A percentile compares a stretch with the other conserved stretches of the same genome.
phyloP scores from a whole-genome alignment of 2,888 invertebrate genomes.

The Nomada fabriciana region DNA sequence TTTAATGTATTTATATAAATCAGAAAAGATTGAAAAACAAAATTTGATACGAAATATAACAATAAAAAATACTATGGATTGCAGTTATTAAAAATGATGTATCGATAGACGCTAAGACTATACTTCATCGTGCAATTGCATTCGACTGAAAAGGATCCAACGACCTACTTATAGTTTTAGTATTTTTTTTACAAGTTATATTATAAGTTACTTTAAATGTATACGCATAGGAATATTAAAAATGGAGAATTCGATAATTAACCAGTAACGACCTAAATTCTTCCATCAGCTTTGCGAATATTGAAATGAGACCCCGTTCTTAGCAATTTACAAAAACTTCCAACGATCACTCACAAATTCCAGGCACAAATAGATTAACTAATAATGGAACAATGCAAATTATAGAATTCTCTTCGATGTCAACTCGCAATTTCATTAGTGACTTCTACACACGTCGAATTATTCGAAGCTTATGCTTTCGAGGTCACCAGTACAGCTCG shows the following conservation, averaged over 20 bases:
- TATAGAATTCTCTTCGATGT: background rate
- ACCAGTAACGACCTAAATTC: background rate
- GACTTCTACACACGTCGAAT: background rate
- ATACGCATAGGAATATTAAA: background rate
- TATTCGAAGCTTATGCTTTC: background rate
- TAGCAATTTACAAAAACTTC: background rate
- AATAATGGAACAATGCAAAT: background rate
- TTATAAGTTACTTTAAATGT: slow-evolving; percentile 1
- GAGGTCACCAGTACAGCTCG: background rate
- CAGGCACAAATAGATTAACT: background rate
- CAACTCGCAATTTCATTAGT: background rate
- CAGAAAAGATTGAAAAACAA: no score
- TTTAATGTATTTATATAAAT: no score
- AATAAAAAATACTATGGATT: background rate
- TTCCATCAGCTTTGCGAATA: background rate
- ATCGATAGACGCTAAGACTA: background rate
- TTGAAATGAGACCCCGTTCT: background rate
- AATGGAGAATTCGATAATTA: background rate
- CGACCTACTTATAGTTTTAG: slow-evolving; percentile 7
- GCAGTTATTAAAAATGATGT: background rate
- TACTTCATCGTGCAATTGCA: background rate
- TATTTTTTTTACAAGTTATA: slow-evolving; percentile 3
- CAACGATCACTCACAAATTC: background rate
- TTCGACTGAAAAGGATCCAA: slow-evolving; percentile 41
- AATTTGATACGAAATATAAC: no score